phyloP scores from a whole-genome alignment of 2,888 invertebrate genomes.

The Lycophotia porphyrea region DNA sequence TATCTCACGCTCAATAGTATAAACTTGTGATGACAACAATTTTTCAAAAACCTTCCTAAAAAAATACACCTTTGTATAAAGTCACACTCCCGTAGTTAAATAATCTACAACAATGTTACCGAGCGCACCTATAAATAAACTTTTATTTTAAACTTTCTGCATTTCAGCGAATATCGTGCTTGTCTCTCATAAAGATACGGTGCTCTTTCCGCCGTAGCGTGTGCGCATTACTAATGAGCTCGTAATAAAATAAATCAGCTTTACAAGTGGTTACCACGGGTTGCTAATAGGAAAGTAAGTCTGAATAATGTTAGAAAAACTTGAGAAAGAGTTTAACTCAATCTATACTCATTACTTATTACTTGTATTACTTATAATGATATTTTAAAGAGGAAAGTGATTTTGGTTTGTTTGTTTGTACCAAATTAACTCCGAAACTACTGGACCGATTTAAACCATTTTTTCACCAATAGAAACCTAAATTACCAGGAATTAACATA shows the following conservation, averaged over 20 bases:
- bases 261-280: conserved; percentile 28
- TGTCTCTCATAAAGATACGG: conserved; percentile 50
- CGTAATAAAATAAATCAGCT: conserved; percentile 51
- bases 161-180: conserved; percentile 48
- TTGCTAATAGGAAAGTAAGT: conserved; percentile 8
- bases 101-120: conserved; percentile 4
- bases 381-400: too few relatives aligned
- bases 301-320: conserved; percentile 1
- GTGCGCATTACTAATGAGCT: conserved; percentile 60
- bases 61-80: too few relatives aligned
- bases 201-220: conserved; percentile 47
- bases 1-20: too few relatives aligned
- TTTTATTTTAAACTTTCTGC: conserved; percentile 31
- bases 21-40: not conserved
- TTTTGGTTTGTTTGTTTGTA: too few relatives aligned
- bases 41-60: not conserved
- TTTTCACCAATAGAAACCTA: too few relatives aligned
- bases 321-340: too few relatives aligned
- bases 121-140: conserved; percentile 11
- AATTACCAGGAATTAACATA: too few relatives aligned
- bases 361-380: too few relatives aligned
- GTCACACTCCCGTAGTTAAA: not conserved
- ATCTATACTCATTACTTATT: too few relatives aligned
- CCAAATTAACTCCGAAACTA: too few relatives aligned
- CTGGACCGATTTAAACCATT: too few relatives aligned